phyloP scores from a whole-genome alignment of 2,797 vertebrate species.

The Pseudochirops corinnae region DNA sequence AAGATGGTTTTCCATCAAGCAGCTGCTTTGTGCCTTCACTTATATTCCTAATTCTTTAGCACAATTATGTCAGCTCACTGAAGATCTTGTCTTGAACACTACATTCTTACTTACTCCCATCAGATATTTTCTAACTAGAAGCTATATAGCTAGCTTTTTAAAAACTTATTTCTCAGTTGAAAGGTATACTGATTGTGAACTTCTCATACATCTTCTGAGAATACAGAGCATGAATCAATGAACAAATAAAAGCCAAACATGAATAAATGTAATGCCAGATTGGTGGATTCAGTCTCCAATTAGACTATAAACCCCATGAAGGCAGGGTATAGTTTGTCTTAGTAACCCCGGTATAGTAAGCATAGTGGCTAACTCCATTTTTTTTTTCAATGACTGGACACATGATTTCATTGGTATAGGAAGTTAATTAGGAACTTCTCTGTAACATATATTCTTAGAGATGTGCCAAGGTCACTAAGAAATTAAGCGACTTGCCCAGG shows the following conservation, averaged over 20 bases:
- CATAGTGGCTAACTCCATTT: background rate
- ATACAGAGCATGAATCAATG: background rate
- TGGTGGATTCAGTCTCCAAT: background rate
- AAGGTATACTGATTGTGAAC: background rate
- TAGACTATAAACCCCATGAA: background rate
- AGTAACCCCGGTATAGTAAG: background rate
- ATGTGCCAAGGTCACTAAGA: background rate
- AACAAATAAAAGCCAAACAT: background rate
- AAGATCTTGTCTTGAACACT: background rate
- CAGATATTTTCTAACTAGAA: background rate
- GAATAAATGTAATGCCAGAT: background rate
- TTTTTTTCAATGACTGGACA: background rate
- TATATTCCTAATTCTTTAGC: background rate
- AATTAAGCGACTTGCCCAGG: background rate
- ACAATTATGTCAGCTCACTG: no score
- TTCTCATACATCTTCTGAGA: background rate
- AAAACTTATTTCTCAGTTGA: background rate
- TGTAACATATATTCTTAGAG: background rate
- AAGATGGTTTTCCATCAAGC: background rate
- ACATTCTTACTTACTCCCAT: background rate
- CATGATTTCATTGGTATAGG: background rate
- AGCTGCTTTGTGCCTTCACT: background rate
- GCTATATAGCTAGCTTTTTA: background rate
- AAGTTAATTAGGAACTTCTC: background rate
- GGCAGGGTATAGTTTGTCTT: background rate